These are phyloP conservation scores for Molanna angustata DNA, from an alignment of 2,888 invertebrate species.

Conservation along the genomic window DNA sequence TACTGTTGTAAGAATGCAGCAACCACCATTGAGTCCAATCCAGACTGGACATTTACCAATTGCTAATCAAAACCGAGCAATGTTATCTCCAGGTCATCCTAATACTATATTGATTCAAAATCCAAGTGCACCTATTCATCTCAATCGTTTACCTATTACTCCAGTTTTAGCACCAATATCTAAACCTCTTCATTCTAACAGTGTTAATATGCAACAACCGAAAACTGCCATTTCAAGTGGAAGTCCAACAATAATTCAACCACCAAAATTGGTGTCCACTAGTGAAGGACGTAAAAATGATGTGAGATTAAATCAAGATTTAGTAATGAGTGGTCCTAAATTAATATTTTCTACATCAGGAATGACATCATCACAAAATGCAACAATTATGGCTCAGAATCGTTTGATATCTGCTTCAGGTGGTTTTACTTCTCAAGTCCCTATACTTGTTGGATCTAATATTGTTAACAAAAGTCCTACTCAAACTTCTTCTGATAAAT, in stretches of 20 bases:
- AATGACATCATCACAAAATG: conserved; percentile 44
- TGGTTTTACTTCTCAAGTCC: conserved; percentile 15
- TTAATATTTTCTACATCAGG: conserved; percentile 49
- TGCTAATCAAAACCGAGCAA: conserved; percentile 40
- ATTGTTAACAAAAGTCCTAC: conserved; percentile 44
- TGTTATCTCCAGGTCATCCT: conserved; percentile 50
- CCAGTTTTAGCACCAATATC: conserved; percentile 57
- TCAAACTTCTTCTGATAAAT: no score
- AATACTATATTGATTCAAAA: conserved; percentile 51
- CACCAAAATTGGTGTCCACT: conserved; percentile 44
- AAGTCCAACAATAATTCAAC: conserved; percentile 40
- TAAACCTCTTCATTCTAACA: conserved; percentile 55
- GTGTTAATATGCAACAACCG: conserved; percentile 44
- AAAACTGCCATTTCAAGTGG: conserved; percentile 40
- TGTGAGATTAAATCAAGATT: conserved; percentile 38
- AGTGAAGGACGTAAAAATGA: conserved; percentile 44
- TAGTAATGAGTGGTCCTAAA: conserved; percentile 39
- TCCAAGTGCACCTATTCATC: conserved; percentile 48
- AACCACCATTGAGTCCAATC: conserved; percentile 49
- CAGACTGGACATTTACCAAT: conserved; percentile 48
- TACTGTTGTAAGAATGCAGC: conserved; percentile 55
- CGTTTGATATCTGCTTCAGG: conserved; percentile 42
- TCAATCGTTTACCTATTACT: conserved; percentile 57
- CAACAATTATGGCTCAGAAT: conserved; percentile 50
- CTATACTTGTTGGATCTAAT: conserved; percentile 47